Evolutionary conservation across 2,888 invertebrate species (phyloP), one percentile per base, ranked within the genome.

Genomic region (Drepanosiphum platanoidis): DNA sequence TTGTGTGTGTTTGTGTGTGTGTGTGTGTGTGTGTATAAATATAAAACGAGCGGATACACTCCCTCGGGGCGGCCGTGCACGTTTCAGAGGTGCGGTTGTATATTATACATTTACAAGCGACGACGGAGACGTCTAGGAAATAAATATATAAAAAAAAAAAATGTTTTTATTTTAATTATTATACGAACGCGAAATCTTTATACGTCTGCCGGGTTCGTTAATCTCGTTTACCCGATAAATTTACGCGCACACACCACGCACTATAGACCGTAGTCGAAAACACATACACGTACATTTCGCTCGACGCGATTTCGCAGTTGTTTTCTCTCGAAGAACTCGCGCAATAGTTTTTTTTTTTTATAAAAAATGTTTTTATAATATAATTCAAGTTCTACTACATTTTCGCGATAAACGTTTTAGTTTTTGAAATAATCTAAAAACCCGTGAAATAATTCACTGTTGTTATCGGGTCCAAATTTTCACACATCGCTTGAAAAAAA

Each of bases 61-160:
- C 34, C 75, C 75, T 61, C 36, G 36, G 27, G 75, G 75, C 34
- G 58, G 34, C 1, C 58, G 34, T 34, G 58, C 8, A 46, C 18
- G 8, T 13, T 36, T 34, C 27, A 18, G 58, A 61, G 75, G 75
- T 36, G 58, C 36, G 75, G 75, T 77, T 18, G 8, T n/a, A 34
- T 58, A 46, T 46, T 15, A 46, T 32, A n/a, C n/a, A 52, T 61
- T 61, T 61, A 36, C 61, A 61, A 27, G 61, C 36, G 36, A 61
- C 58, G 58, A 61, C 34, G 58, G 36, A 61, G 36, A 77, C 27
- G 36, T 77, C 58, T 34, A n/a, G 52, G 27, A 42, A 18, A n/a
- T n/a, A n/a, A n/a, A n/a, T n/a, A n/a, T n/a, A n/a, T n/a, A 52
- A 52, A 61, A 58, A 58, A 32, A 74, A 27, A 58, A 72, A 58